Conservation (phyloP, 2,888 invertebrate genomes). For the Oligia strigilis region DNA sequence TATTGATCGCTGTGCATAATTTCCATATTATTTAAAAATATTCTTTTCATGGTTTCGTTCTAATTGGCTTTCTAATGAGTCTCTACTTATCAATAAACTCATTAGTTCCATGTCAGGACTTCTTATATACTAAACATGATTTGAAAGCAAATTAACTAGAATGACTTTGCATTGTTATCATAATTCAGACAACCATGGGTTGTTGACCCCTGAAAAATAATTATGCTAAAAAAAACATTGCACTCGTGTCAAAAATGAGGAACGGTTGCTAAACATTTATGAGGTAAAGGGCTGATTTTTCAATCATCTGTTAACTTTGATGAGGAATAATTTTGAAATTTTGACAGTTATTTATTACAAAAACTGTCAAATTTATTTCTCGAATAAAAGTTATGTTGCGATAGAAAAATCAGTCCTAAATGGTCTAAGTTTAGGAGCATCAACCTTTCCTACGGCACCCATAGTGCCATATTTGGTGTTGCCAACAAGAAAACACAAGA, state of each 20-base stretch:
- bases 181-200: constrained; percentile 2
- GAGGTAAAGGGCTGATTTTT: neutral
- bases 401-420: too few relatives aligned
- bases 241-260: neutral
- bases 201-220: neutral
- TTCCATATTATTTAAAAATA: constrained; percentile 12
- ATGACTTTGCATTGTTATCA: constrained; percentile 14
- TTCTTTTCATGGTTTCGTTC: neutral
- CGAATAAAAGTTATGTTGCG: too few relatives aligned
- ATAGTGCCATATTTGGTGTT: neutral
- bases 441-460: neutral
- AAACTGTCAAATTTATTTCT: too few relatives aligned
- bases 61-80: constrained; percentile 20
- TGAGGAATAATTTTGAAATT: too few relatives aligned
- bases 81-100: constrained; percentile 7
- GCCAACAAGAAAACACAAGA: neutral
- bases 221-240: neutral
- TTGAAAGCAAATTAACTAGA: neutral
- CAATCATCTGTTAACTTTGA: too few relatives aligned
- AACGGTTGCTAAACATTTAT: neutral
- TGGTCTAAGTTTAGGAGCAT: neutral
- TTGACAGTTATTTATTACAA: too few relatives aligned
- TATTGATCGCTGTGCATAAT: neutral
- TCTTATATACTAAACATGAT: neutral
- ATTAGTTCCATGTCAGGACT: constrained; percentile 14